Conservation (phyloP, 2,888 invertebrate species). For the Rhodophaea formosa region DNA sequence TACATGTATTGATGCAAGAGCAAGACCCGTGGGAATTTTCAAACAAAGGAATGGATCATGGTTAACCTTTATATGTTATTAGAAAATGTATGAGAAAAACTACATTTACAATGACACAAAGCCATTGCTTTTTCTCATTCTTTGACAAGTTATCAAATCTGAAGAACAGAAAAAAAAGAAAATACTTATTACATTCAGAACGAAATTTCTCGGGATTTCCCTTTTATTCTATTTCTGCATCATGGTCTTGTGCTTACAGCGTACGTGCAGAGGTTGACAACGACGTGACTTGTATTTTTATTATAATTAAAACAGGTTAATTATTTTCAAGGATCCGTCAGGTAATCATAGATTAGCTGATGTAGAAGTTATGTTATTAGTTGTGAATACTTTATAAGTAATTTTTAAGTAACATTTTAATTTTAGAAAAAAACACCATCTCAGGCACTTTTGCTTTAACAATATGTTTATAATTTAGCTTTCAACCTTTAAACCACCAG, state of each 20-base stretch:
- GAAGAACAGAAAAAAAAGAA: no score
- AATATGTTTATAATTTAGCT: no score
- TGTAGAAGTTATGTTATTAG: neutral
- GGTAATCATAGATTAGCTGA: neutral
- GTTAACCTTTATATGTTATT: neutral
- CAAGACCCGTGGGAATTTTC: neutral
- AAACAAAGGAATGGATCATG: neutral
- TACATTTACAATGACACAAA: neutral
- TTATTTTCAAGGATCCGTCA: neutral
- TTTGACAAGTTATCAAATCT: no score
- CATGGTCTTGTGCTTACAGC: neutral
- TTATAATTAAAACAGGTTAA: neutral
- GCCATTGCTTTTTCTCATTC: no score
- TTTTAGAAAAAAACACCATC: no score
- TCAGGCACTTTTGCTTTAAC: no score
- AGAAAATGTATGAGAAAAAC: neutral
- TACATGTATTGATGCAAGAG: neutral
- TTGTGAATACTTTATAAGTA: no score
- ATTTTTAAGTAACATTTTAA: no score
- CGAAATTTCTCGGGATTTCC: neutral
- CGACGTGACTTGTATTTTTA: neutral
- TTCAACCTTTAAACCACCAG: no score
- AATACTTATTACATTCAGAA: no score
- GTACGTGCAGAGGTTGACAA: neutral
- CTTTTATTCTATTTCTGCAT: neutral